Conservation (phyloP, 2,888 invertebrate genomes). For the Catocala nupta region DNA sequence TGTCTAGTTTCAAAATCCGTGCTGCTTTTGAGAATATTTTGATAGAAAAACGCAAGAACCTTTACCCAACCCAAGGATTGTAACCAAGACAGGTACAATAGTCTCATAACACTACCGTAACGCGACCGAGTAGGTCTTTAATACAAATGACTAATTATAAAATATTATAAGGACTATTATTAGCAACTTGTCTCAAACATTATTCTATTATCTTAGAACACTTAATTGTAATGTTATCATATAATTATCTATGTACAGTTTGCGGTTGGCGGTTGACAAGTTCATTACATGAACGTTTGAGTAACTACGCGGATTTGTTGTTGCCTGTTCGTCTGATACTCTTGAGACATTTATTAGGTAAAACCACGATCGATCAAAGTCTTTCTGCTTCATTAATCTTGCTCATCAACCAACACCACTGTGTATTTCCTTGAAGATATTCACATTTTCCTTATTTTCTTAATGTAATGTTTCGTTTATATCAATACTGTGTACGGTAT, state of each 20-base stretch:
- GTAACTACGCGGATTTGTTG: conserved; percentile 64
- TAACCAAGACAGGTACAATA: no score
- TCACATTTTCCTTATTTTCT: conserved; percentile 72
- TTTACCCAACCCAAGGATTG: no score
- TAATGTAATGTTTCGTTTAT: conserved; percentile 56
- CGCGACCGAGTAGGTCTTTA: no score
- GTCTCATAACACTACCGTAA: no score
- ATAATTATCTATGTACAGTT: conserved; percentile 25
- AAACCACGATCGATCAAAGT: conserved; percentile 84
- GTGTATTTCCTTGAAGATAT: conserved; percentile 75
- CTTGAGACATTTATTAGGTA: conserved; percentile 79
- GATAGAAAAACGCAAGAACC: no score
- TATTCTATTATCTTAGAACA: no score
- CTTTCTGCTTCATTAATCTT: conserved; percentile 84
- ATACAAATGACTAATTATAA: no score
- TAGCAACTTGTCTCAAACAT: no score
- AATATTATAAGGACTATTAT: no score
- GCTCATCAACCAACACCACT: conserved; percentile 75
- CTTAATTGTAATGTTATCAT: no score
- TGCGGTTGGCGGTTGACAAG: conserved; percentile 52
- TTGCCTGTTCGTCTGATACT: conserved; percentile 54
- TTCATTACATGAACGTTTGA: conserved; percentile 66
- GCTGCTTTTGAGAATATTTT: no score
- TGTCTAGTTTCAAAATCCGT: no score
- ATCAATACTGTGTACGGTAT: conserved; percentile 18